These are phyloP conservation scores for Balanococcus diminutus DNA, from an alignment of 2,888 invertebrate species.

Conservation along the genomic window DNA sequence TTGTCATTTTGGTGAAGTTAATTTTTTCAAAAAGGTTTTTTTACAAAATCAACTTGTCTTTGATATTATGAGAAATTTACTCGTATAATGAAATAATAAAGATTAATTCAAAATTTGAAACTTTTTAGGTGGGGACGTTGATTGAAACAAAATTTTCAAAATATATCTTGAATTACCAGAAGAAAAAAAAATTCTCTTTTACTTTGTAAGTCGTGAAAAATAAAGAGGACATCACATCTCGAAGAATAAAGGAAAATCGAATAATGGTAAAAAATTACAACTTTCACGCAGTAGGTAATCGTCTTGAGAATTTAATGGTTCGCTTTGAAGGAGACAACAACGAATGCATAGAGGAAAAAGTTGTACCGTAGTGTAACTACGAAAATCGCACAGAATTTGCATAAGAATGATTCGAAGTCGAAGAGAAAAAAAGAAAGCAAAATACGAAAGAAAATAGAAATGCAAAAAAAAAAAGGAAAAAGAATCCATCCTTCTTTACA, in stretches of 20 bases:
- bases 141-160: no score
- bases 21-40: no score
- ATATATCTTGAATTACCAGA: no score
- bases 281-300: background rate
- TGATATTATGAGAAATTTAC: no score
- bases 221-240: background rate
- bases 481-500: background rate
- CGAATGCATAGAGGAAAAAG: background rate
- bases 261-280: background rate
- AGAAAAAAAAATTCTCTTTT: no score
- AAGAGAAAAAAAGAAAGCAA: background rate
- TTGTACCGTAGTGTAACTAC: background rate
- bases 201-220: no score
- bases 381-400: background rate
- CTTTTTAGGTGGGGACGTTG: no score
- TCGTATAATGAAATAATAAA: no score
- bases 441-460: no score
- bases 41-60: no score
- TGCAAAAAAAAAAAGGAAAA: background rate
- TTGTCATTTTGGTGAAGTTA: no score
- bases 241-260: background rate
- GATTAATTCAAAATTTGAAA: no score
- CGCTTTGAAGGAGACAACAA: background rate
- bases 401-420: background rate
- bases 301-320: background rate